phyloP scores from a whole-genome alignment of 1,140 invertebrate species.

The Drosophila gunungcola region DNA sequence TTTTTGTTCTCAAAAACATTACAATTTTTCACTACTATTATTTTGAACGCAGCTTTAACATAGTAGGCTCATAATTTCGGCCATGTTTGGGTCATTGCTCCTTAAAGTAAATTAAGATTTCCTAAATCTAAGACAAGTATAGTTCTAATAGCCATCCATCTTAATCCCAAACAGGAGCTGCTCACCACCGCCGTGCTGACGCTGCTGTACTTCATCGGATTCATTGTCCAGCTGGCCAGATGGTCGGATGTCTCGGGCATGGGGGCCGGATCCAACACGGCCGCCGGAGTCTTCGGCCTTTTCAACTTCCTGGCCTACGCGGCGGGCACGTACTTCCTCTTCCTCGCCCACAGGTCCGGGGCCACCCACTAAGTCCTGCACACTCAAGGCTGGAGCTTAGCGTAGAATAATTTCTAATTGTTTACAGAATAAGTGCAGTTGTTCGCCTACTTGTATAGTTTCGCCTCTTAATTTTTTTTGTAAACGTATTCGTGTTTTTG shows the following conservation, averaged over 20 bases:
- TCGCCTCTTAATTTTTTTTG: constrained; percentile 17
- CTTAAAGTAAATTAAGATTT: no score
- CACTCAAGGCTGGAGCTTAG: constrained; percentile 20
- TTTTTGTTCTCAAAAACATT: no score
- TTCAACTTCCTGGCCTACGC: constrained; percentile 93
- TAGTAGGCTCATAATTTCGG: no score
- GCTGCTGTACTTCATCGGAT: constrained; percentile 91
- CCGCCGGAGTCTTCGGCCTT: constrained; percentile 92
- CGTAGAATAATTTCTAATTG: constrained; percentile 50
- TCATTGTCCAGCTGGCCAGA: constrained; percentile 90
- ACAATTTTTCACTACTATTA: no score
- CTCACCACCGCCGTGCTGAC: constrained; percentile 90
- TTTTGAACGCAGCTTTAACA: no score
- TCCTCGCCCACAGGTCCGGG: constrained; percentile 89
- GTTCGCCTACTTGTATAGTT: constrained; percentile 28
- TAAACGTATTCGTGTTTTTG: constrained; percentile 12
- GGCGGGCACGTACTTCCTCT: constrained; percentile 90
- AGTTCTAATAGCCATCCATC: neutral
- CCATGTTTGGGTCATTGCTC: no score
- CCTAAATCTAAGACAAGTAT: no score
- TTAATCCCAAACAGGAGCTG: constrained; percentile 88
- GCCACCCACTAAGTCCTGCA: constrained; percentile 66
- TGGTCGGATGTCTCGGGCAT: constrained; percentile 85
- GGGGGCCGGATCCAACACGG: constrained; percentile 87
- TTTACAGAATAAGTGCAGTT: constrained; percentile 58